Conservation (phyloP, 2,888 invertebrate species). For the Pseudolycoriella hygida region DNA sequence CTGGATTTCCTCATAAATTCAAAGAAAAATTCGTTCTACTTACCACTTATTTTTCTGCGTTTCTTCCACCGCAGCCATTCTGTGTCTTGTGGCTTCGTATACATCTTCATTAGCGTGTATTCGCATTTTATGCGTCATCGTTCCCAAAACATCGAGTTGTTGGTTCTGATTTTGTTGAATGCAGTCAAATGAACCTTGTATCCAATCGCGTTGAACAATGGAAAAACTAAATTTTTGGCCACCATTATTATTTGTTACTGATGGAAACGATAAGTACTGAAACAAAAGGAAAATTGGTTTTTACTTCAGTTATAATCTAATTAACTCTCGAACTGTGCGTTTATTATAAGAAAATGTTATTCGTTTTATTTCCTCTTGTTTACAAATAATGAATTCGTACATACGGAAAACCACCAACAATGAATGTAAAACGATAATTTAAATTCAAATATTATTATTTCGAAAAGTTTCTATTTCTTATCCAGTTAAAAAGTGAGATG, state of each 20-base stretch:
- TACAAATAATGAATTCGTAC: no score
- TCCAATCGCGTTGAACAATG: slow-evolving; percentile 52
- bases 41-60: slow-evolving; percentile 87
- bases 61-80: slow-evolving; percentile 83
- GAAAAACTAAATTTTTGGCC: slow-evolving; percentile 27
- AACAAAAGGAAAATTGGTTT: slow-evolving; percentile 27
- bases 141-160: slow-evolving; percentile 66
- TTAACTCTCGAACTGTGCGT: no score
- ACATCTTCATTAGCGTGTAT: slow-evolving; percentile 92
- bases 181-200: slow-evolving; percentile 86
- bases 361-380: no score
- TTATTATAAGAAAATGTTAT: no score
- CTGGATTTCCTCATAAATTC: no score
- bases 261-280: slow-evolving; percentile 63
- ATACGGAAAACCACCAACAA: no score
- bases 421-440: no score
- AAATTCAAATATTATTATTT: no score
- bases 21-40: slow-evolving; percentile 12
- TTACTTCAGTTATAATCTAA: no score
- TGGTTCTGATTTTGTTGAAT: slow-evolving; percentile 51
- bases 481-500: no score
- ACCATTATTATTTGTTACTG: slow-evolving; percentile 22
- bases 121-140: slow-evolving; percentile 73
- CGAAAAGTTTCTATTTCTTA: no score
- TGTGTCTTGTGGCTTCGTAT: slow-evolving; percentile 79